These are phyloP conservation scores for Sibirionetta formosa DNA, from an alignment of 2,797 vertebrate species.

Conservation along the genomic window DNA sequence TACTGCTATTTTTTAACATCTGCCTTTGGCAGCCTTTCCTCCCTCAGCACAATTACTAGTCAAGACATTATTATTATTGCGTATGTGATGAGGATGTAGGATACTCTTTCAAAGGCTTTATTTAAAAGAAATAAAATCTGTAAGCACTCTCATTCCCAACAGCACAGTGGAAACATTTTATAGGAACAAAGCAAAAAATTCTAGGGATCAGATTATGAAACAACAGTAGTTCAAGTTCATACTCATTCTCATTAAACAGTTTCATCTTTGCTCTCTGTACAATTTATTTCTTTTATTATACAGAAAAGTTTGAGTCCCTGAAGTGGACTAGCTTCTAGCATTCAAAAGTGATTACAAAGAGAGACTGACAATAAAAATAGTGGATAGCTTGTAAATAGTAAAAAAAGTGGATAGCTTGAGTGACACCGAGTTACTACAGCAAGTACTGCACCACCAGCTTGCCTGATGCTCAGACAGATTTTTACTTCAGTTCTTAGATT, in stretches of 20 bases:
- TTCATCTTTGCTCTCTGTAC: background rate
- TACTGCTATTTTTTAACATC: conserved; percentile 28
- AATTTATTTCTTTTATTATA: conserved; percentile 5
- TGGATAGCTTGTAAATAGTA: no score
- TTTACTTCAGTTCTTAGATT: conserved; percentile 19
- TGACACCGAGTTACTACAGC: background rate
- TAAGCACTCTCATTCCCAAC: conserved; percentile 33
- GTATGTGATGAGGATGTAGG: background rate
- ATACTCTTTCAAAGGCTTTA: conserved; percentile 37
- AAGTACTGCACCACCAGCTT: background rate
- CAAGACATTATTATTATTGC: conserved; percentile 42
- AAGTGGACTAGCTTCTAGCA: background rate
- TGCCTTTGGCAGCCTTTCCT: conserved; percentile 46
- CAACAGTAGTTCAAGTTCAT: background rate
- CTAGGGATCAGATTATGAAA: background rate
- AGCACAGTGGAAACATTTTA: conserved; percentile 15
- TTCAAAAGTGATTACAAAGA: background rate
- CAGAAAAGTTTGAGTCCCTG: background rate
- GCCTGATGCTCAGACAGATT: background rate
- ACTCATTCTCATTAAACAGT: background rate
- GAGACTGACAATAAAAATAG: background rate
- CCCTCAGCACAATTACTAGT: background rate
- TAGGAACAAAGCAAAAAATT: conserved; percentile 41
- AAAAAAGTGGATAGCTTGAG: background rate
- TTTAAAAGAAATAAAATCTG: conserved; percentile 63